phyloP scores from a whole-genome alignment of 2,113 vertebrate genomes.

The Laterallus jamaicensis region DNA sequence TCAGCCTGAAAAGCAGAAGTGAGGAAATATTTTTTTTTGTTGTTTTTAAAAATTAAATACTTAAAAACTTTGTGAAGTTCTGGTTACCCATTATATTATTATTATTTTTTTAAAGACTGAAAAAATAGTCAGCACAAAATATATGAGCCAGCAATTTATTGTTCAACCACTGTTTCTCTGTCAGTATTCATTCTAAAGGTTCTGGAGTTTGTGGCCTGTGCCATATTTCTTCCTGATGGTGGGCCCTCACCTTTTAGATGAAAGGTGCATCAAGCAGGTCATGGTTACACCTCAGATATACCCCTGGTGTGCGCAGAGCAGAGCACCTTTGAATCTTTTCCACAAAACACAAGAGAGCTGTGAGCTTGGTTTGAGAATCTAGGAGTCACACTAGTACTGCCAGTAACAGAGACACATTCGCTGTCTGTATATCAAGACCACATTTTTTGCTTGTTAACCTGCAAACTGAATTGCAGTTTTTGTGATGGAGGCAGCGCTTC shows the following conservation, averaged over 20 bases:
- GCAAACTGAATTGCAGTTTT: conserved; percentile 37
- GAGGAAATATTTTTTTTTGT: not conserved
- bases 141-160: not conserved
- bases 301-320: not conserved
- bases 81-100: not conserved
- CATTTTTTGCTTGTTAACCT: conserved; percentile 5
- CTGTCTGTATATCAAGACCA: conserved; percentile 33
- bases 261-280: not conserved
- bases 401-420: not conserved
- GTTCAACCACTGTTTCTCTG: not conserved
- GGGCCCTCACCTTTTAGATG: not conserved
- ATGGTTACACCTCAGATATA: not conserved
- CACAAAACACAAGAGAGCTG: not conserved
- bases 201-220: not conserved
- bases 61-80: not conserved
- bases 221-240: not conserved
- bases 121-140: not conserved
- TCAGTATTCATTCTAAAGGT: not conserved
- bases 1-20: not conserved
- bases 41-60: not conserved
- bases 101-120: not conserved
- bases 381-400: not conserved
- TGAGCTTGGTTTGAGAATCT: not conserved
- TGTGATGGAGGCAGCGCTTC: conserved; percentile 24
- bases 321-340: not conserved